Percentiles rank a stretch among this genome's conserved stretches.
Evolutionary conservation across 2,797 vertebrate species (phyloP).

Genomic region (Somateria mollissima): DNA sequence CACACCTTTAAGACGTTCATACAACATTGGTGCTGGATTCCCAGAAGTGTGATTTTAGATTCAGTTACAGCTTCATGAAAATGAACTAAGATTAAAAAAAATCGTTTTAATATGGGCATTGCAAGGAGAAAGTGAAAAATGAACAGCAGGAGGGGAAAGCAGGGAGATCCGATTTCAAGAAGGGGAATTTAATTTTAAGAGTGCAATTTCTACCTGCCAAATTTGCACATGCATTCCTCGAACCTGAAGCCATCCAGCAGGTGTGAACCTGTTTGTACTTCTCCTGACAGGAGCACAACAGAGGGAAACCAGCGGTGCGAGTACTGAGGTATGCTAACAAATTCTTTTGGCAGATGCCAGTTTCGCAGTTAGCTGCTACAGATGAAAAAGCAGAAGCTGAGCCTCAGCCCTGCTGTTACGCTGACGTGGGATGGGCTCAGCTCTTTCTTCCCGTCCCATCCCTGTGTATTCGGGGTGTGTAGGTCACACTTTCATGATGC

Average conservation of each 20-base stretch:
- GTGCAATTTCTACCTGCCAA: slow-evolving; percentile 10
- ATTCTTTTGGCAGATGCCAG: slow-evolving; percentile 37
- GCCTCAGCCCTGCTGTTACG: background rate
- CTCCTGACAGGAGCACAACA: slow-evolving; percentile 22
- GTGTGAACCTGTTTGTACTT: slow-evolving; percentile 28
- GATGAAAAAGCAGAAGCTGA: slow-evolving; percentile 23
- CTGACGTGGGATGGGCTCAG: background rate
- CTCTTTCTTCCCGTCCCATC: background rate
- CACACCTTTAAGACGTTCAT: background rate
- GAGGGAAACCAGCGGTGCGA: slow-evolving; percentile 24
- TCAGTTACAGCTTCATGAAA: background rate
- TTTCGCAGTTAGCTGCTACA: slow-evolving; percentile 7
- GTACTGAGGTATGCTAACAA: background rate
- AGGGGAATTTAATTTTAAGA: background rate
- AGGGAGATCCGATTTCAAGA: background rate
- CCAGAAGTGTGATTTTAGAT: background rate
- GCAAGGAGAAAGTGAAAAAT: slow-evolving; percentile 18
- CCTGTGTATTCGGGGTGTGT: rapidly evolving
- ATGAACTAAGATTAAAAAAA: background rate
- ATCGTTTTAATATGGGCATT: slow-evolving; percentile 4
- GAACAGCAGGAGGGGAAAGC: slow-evolving; percentile 17
- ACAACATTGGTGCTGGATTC: background rate
- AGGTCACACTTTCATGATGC: background rate
- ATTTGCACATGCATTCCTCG: slow-evolving; percentile 21
- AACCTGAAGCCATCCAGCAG: background rate